Evolutionary conservation across 2,113 vertebrate species (phyloP).

Genomic region (Centropus bengalensis): DNA sequence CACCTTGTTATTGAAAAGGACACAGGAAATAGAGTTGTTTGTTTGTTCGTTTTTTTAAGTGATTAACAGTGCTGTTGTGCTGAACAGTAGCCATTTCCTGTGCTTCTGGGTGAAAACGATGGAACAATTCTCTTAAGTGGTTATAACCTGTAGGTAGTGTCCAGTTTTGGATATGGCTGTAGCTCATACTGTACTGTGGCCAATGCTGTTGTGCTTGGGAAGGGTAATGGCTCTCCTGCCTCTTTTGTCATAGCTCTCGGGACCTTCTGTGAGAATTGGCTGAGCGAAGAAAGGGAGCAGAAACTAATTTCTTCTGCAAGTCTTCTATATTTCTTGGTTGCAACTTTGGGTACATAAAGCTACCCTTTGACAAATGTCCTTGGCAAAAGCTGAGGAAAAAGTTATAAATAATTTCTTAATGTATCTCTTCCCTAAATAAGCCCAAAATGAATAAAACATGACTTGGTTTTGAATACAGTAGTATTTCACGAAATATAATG

Average conservation of each 20-base stretch:
- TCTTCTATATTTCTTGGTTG: background rate
- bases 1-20: background rate
- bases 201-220: background rate
- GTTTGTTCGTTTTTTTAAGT: background rate
- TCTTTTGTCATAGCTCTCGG: background rate
- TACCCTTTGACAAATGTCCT: background rate
- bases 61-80: background rate
- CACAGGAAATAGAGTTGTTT: background rate
- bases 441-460: background rate
- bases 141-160: background rate
- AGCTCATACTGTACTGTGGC: background rate
- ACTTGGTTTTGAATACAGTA: background rate
- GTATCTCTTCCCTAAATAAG: background rate
- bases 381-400: background rate
- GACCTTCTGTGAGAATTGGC: background rate
- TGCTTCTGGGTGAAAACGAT: background rate
- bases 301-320: background rate
- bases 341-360: background rate
- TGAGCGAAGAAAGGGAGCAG: background rate
- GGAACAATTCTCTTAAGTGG: background rate
- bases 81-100: background rate
- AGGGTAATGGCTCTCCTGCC: background rate
- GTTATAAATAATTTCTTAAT: background rate
- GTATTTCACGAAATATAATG: background rate
- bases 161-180: background rate